Evolutionary conservation across 2,888 invertebrate genomes (phyloP), one percentile per base, ranked within the genome.

Genomic region (Platerodrilus igneus): DNA sequence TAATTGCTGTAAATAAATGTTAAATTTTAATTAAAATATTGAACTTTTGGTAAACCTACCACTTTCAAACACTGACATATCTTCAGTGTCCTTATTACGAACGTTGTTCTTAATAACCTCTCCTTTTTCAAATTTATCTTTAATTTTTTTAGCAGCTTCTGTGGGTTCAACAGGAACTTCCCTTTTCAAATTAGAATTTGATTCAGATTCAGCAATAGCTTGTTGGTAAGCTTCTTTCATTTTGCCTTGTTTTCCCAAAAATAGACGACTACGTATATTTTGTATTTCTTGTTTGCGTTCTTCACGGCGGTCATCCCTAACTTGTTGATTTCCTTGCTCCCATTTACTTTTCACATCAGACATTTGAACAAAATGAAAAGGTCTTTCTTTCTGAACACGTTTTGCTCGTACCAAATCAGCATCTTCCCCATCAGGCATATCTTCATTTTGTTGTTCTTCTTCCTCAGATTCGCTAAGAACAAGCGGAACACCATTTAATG

Each of bases 161-260:
- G 81, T 71, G 33, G 74, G 75, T 36, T 77, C 79, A n/a, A 74
- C 68, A 40, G 70, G 63, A 40, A 73, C 70, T 10, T 63, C 61
- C 3, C 75, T 75, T 37, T 75, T 64, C 19, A 79, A 75, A 29
- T 74, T 71, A 21, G 74, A 67, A 16, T 62, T 58, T 1, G 63
- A 60, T 63, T 86, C 87, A 42, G 84, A 86, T 56, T 86, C 87
- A 53, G 81, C 79, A 0, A 91, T 86, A 0, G 91, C 91, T 59
- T 90, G 89, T 60, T 92, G 91, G 63, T 92, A 92, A 76, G 88
- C 81, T 60, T 91, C 91, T 63, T 91, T 92, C 69, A 92, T 86
- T 60, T 88, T 88, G 19, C 64, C 88, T 70, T 90, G 90, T 63
- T 90, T 90, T 7, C 90, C 84, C 86, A 87, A 79, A 60, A 89